Percentiles rank a stretch among this genome's conserved stretches.
phyloP scores from a whole-genome alignment of 2,797 vertebrate species.

The Todus mexicanus region DNA sequence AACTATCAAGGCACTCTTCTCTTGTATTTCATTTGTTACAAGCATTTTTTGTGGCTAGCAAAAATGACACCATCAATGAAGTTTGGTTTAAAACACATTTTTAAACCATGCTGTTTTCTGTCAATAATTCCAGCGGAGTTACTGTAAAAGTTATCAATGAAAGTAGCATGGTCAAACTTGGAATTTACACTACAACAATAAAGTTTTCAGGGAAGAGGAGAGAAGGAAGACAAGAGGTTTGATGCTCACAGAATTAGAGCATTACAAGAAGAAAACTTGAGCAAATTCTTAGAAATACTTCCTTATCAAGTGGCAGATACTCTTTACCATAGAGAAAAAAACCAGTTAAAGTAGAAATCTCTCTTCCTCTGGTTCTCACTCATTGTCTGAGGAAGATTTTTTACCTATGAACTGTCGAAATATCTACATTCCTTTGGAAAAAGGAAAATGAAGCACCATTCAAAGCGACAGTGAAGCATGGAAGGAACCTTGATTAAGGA shows the following conservation, averaged over 20 bases:
- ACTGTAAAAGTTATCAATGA: background rate
- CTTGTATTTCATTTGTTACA: background rate
- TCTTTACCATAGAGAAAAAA: background rate
- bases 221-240: background rate
- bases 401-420: background rate
- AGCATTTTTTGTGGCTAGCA: background rate
- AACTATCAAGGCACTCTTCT: background rate
- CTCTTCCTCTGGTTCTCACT: background rate
- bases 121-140: background rate
- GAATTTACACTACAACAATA: background rate
- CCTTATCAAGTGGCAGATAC: background rate
- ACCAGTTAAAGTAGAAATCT: background rate
- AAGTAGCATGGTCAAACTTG: background rate
- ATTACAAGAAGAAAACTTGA: background rate
- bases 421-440: background rate
- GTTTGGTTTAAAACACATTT: background rate
- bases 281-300: background rate
- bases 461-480: background rate
- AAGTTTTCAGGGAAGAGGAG: background rate
- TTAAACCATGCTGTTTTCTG: background rate
- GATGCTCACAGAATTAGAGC: background rate
- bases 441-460: background rate
- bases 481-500: background rate
- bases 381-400: background rate
- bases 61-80: background rate